Percentiles rank a stretch among this genome's conserved stretches.
phyloP scores from a whole-genome alignment of 2,797 vertebrate genomes.

The Microcaecilia unicolor region DNA sequence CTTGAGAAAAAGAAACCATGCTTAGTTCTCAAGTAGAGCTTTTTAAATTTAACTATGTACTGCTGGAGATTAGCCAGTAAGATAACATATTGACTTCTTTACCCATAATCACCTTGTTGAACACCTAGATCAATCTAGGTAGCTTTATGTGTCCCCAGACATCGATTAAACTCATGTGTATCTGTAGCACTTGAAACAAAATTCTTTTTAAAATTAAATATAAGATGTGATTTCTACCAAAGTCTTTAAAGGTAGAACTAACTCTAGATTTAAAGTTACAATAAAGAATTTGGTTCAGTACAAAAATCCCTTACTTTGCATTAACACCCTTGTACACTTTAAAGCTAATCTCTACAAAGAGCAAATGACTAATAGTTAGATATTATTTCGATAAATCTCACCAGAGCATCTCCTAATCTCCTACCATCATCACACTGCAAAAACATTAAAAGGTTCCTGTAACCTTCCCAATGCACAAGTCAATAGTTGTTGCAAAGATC shows the following conservation, averaged over 20 bases:
- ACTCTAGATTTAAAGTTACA: constrained; percentile 4
- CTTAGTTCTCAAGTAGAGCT: constrained; percentile 8
- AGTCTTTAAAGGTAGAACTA: background rate
- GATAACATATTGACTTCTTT: constrained; percentile 6
- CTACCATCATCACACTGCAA: constrained; percentile 1
- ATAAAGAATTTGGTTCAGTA: constrained; percentile 6
- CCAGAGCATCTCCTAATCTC: background rate
- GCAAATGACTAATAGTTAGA: constrained; percentile 5
- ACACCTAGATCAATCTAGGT: constrained; percentile 16
- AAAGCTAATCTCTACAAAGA: constrained; percentile 21
- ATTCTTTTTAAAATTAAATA: constrained; percentile 1
- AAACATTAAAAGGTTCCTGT: constrained; percentile 1
- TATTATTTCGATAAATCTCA: constrained; percentile 23
- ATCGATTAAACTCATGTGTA: constrained; percentile 4
- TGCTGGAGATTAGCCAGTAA: constrained; percentile 7
- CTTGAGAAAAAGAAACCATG: no score
- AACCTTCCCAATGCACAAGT: no score
- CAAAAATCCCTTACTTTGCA: constrained; percentile 1
- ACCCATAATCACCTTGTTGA: constrained; percentile 20
- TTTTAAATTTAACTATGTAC: constrained; percentile 15
- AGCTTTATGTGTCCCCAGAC: constrained; percentile 1
- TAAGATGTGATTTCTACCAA: background rate
- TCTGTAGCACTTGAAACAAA: background rate
- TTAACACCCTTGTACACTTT: constrained; percentile 17
- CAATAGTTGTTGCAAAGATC: no score